Evolutionary conservation across 92 coral and sea anemone genomes (phyloP).

Genomic region (Parazoanthus atlanticus): DNA sequence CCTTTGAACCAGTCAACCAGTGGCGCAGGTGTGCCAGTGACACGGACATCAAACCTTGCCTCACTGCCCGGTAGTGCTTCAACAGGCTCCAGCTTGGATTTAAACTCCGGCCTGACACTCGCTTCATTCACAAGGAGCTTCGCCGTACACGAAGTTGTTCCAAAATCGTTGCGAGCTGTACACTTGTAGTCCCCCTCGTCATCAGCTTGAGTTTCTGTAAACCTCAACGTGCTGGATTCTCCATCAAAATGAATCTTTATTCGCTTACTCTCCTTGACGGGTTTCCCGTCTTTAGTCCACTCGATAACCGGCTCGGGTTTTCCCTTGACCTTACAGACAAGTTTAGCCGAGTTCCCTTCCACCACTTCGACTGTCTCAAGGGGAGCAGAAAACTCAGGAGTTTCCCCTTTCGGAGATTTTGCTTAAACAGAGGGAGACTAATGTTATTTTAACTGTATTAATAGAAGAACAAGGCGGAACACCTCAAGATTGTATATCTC

Average conservation of each 20-base stretch:
- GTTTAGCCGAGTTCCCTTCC: slow-evolving; percentile 65
- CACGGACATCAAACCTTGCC: slow-evolving; percentile 71
- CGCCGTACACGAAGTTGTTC: slow-evolving; percentile 72
- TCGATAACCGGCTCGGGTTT: slow-evolving; percentile 80
- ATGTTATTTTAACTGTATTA: not conserved
- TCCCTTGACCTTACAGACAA: slow-evolving; percentile 77
- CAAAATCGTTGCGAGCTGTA: slow-evolving; percentile 76
- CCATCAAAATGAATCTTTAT: slow-evolving; percentile 56
- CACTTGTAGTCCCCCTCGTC: slow-evolving; percentile 91
- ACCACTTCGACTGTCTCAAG: slow-evolving; percentile 61
- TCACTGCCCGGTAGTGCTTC: slow-evolving; percentile 59
- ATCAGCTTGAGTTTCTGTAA: slow-evolving; percentile 64
- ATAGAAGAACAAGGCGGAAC: not conserved
- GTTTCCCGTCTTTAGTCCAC: slow-evolving; percentile 81
- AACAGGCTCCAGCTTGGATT: slow-evolving; percentile 64
- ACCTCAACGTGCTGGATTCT: slow-evolving; percentile 64
- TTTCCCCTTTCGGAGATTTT: slow-evolving; percentile 74
- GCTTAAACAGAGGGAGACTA: slow-evolving; percentile 47
- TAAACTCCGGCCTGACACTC: slow-evolving; percentile 63
- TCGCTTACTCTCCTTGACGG: slow-evolving; percentile 71
- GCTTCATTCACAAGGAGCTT: slow-evolving; percentile 78
- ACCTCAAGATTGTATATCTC: not conserved
- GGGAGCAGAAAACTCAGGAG: slow-evolving; percentile 72
- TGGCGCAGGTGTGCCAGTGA: slow-evolving; percentile 73
- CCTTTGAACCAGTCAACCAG: slow-evolving; percentile 84